Evolutionary conservation across 2,797 vertebrate genomes (phyloP).

Genomic region (Ctenopoma multispine): DNA sequence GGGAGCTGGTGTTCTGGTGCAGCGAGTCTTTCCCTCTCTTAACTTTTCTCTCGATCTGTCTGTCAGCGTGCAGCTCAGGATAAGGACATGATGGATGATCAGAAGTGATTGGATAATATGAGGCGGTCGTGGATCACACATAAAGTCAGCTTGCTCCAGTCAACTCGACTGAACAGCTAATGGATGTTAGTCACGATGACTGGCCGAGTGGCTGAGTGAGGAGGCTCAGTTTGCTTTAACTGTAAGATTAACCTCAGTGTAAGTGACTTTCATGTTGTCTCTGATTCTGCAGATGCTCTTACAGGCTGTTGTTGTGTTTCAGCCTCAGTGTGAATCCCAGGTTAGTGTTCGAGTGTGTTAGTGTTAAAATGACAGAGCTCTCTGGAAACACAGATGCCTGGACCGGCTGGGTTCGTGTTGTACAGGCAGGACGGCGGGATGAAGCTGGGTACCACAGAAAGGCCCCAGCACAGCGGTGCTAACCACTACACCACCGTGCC

Average conservation of each 20-base stretch:
- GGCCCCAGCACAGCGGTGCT: too few species aligned
- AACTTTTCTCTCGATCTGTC: neutral
- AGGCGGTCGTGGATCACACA: constrained; percentile 50
- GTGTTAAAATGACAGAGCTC: neutral
- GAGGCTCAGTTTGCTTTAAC: constrained; percentile 26
- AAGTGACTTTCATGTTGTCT: neutral
- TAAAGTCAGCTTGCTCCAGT: constrained; percentile 36
- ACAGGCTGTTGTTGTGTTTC: too few species aligned
- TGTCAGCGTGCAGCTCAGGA: neutral
- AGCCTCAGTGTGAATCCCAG: too few species aligned
- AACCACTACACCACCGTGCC: too few species aligned
- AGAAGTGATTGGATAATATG: constrained; percentile 49
- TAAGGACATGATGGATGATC: constrained; percentile 45
- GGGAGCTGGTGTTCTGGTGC: constrained; percentile 59
- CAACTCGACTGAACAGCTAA: constrained; percentile 12
- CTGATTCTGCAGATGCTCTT: neutral
- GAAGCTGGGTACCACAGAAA: too few species aligned
- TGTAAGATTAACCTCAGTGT: neutral
- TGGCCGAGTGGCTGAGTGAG: constrained; percentile 1
- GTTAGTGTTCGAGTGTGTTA: too few species aligned
- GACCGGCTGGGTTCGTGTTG: too few species aligned
- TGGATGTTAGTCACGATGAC: constrained; percentile 24
- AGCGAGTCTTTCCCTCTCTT: constrained; percentile 43
- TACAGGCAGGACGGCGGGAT: too few species aligned
- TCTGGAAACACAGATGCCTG: neutral